Evolutionary conservation across 2,113 vertebrate genomes (phyloP).

Genomic region (Bubo blakistoni): DNA sequence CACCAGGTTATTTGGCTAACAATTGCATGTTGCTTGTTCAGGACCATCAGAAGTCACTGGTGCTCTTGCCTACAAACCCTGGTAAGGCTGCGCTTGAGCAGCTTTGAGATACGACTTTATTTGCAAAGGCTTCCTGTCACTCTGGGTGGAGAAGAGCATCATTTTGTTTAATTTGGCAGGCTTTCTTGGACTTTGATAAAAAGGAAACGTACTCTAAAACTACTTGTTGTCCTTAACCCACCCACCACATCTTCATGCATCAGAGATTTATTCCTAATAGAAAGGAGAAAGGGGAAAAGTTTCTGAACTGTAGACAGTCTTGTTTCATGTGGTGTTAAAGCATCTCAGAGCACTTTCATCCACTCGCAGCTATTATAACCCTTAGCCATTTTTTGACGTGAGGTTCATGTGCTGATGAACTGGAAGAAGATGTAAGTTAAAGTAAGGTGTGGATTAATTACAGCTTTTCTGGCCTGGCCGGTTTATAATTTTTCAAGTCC

Average conservation of each 20-base stretch:
- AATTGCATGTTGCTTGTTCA: background rate
- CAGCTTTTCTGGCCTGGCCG: background rate
- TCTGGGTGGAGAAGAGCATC: background rate
- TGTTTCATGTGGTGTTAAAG: background rate
- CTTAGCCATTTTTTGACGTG: background rate
- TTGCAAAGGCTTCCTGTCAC: background rate
- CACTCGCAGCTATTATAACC: background rate
- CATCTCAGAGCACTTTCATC: background rate
- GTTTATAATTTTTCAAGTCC: background rate
- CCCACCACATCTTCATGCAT: background rate
- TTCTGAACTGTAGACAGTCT: background rate
- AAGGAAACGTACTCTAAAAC: background rate
- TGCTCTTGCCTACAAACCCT: background rate
- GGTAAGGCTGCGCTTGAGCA: background rate
- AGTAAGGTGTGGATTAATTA: background rate
- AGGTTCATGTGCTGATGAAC: background rate
- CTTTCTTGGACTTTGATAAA: background rate
- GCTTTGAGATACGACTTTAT: background rate
- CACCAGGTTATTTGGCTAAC: background rate
- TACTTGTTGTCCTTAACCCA: background rate
- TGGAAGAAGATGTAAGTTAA: background rate
- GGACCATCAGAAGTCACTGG: background rate
- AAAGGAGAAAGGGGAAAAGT: background rate
- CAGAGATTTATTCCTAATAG: background rate
- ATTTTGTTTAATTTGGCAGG: background rate